A percentile compares a stretch with the other conserved stretches of the same genome.
These are phyloP conservation scores for Pteronura brasiliensis DNA, from an alignment of 2,113 vertebrate genomes.

Conservation along the genomic window DNA sequence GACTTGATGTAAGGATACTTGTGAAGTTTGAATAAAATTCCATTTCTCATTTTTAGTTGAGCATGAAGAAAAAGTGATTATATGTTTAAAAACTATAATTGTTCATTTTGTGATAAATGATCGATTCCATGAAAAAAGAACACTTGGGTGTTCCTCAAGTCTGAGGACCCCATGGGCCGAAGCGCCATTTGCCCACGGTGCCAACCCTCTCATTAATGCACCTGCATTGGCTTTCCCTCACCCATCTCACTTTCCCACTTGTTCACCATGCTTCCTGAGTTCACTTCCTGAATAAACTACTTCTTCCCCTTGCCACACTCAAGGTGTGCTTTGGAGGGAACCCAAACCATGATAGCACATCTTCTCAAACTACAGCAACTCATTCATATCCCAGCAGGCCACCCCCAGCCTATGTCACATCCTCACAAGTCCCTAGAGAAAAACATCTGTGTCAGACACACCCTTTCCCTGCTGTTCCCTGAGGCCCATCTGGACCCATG, in stretches of 20 bases:
- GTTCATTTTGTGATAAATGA: constrained; percentile 35
- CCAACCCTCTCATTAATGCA: too few species aligned
- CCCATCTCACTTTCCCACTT: neutral
- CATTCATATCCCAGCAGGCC: too few species aligned
- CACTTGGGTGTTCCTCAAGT: neutral
- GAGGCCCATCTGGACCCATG: accelerated
- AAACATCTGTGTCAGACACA: neutral
- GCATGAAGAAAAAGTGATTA: neutral
- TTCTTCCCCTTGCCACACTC: neutral
- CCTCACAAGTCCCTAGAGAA: neutral
- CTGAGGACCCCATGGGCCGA: neutral
- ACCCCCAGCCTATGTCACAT: neutral
- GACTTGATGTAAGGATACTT: constrained; percentile 33
- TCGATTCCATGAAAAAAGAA: neutral
- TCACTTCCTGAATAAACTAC: neutral
- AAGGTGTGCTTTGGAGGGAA: neutral
- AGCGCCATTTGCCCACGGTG: accelerated
- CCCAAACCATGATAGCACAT: neutral
- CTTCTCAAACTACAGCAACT: neutral
- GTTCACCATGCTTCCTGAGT: neutral
- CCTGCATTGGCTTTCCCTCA: neutral
- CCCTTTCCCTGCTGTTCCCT: neutral
- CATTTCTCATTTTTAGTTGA: neutral
- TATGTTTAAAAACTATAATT: constrained; percentile 29
- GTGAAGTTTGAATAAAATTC: constrained; percentile 48